phyloP scores from a whole-genome alignment of 2,888 invertebrate genomes.

The Tenthredo notha region DNA sequence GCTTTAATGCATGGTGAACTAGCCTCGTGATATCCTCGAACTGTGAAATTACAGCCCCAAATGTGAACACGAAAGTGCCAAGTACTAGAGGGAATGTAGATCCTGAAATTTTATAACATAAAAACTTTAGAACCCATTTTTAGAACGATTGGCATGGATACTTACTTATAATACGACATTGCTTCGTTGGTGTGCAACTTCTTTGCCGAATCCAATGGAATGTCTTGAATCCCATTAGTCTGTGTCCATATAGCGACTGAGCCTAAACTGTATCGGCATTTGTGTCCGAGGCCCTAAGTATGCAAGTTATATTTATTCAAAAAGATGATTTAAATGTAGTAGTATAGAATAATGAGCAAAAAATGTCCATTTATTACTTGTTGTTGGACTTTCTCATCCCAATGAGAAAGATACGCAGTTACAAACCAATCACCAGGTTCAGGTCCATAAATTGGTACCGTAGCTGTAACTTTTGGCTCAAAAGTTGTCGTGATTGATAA shows the following conservation, averaged over 20 bases:
- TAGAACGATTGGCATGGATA: slow-evolving; percentile 9
- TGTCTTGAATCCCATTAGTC: slow-evolving; percentile 74
- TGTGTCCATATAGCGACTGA: slow-evolving; percentile 79
- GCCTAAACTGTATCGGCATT: slow-evolving; percentile 79
- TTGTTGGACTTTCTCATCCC: slow-evolving; percentile 79
- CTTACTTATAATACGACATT: slow-evolving; percentile 79
- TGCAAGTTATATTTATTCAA: slow-evolving; percentile 24
- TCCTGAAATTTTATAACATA: slow-evolving; percentile 67
- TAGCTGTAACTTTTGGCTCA: slow-evolving; percentile 76
- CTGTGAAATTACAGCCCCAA: slow-evolving; percentile 75
- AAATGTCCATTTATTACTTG: slow-evolving; percentile 69
- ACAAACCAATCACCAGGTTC: slow-evolving; percentile 80
- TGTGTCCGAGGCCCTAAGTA: slow-evolving; percentile 78
- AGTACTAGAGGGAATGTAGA: slow-evolving; percentile 78
- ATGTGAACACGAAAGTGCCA: slow-evolving; percentile 77
- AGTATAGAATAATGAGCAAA: slow-evolving; percentile 2
- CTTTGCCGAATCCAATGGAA: slow-evolving; percentile 74
- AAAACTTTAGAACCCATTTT: slow-evolving; percentile 18
- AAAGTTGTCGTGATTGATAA: slow-evolving; percentile 73
- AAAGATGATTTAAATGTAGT: not conserved
- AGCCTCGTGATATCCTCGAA: slow-evolving; percentile 64
- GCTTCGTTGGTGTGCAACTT: slow-evolving; percentile 74
- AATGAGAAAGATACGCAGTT: slow-evolving; percentile 78
- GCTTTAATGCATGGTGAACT: slow-evolving; percentile 74
- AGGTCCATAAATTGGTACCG: slow-evolving; percentile 78